Evolutionary conservation across 2,888 invertebrate genomes (phyloP).

Genomic region (Synergus japonicus): DNA sequence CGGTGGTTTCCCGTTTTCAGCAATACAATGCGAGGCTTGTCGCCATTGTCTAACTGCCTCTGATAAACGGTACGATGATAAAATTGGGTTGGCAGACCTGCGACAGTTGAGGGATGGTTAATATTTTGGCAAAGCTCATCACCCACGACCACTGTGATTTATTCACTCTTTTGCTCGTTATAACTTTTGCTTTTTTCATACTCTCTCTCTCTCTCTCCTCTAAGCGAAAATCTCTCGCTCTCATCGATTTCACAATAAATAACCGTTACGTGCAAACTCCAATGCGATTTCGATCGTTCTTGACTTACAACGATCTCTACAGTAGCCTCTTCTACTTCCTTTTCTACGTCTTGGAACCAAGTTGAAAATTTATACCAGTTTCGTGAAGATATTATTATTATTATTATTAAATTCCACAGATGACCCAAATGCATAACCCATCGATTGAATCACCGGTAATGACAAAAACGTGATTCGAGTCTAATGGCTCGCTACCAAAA

Average conservation of each 20-base stretch:
- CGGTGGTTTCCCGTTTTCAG: conserved; percentile 59
- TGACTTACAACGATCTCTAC: conserved; percentile 10
- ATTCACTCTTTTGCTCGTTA: not conserved
- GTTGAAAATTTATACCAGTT: conserved; percentile 50
- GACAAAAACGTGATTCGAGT: conserved; percentile 4
- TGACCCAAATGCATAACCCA: not conserved
- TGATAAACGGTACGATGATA: conserved; percentile 72
- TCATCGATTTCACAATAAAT: conserved; percentile 13
- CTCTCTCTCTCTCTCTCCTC: too few species aligned
- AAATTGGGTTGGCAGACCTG: conserved; percentile 66
- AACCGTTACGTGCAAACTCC: conserved; percentile 1
- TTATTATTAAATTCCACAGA: conserved; percentile 41
- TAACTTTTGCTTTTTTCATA: not conserved
- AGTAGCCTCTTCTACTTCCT: not conserved
- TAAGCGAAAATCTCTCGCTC: conserved; percentile 2
- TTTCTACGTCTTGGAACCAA: not conserved
- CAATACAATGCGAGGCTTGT: conserved; percentile 63
- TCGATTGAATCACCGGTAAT: conserved; percentile 1
- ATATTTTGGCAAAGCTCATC: conserved; percentile 55
- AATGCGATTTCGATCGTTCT: conserved; percentile 29
- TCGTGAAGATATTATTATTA: conserved; percentile 52
- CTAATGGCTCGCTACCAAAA: not conserved
- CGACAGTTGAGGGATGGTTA: conserved; percentile 65
- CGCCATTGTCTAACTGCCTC: conserved; percentile 69
- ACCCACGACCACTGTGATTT: conserved; percentile 15